Evolutionary conservation across 1,140 invertebrate genomes (phyloP).

Genomic region (Atta cephalotes): DNA sequence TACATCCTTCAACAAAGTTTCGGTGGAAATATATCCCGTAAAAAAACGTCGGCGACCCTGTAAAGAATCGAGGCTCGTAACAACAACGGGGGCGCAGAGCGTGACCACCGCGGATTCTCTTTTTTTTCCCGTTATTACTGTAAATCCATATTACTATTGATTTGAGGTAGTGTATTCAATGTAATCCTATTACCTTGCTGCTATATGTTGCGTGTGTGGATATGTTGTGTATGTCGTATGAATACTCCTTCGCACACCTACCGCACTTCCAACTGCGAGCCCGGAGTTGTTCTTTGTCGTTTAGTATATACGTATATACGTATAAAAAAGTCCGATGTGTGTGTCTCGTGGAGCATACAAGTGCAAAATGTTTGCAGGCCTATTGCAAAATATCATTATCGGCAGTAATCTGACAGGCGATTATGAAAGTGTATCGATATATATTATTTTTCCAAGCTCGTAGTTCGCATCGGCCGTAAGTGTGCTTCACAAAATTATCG

Average conservation of each 20-base stretch:
- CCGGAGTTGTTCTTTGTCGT: constrained; percentile 67
- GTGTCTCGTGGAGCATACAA: not conserved
- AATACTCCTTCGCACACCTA: constrained; percentile 78
- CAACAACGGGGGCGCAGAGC: constrained; percentile 76
- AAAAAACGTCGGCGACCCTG: constrained; percentile 66
- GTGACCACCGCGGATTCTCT: constrained; percentile 71
- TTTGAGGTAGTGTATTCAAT: constrained; percentile 85
- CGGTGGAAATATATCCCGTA: constrained; percentile 52
- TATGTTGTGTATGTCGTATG: constrained; percentile 78
- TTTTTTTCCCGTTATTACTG: constrained; percentile 73
- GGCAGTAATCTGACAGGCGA: constrained; percentile 7
- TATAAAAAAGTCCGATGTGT: constrained; percentile 41
- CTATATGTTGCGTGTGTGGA: constrained; percentile 84
- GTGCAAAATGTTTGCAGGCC: constrained; percentile 13
- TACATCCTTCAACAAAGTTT: constrained; percentile 54
- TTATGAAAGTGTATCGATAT: not conserved
- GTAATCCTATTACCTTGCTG: constrained; percentile 84
- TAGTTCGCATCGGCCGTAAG: constrained; percentile 78
- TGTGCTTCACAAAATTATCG: constrained; percentile 82
- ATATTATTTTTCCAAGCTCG: constrained; percentile 76
- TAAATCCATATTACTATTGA: constrained; percentile 84
- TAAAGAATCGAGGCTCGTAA: constrained; percentile 49
- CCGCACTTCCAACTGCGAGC: constrained; percentile 81
- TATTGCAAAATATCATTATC: constrained; percentile 40
- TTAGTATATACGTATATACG: not conserved